phyloP scores from a whole-genome alignment of 2,888 invertebrate species.

The Lasius fuliginosus region DNA sequence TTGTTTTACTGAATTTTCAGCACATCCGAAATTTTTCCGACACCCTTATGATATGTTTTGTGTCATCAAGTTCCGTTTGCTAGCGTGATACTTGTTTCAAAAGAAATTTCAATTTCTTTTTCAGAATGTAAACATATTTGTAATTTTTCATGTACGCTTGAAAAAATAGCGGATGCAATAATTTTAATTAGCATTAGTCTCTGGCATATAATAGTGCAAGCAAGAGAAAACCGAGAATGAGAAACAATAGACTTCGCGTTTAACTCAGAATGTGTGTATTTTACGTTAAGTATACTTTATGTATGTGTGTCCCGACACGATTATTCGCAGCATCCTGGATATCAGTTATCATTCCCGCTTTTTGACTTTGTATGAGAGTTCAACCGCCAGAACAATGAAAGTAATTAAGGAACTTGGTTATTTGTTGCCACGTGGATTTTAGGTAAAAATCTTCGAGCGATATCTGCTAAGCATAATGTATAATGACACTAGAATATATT shows the following conservation, averaged over 20 bases:
- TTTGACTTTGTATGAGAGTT: conserved; percentile 81
- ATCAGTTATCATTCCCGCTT: conserved; percentile 31
- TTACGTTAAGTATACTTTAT: conserved; percentile 39
- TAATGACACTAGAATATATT: conserved; percentile 79
- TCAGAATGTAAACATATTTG: conserved; percentile 17
- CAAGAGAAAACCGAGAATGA: conserved; percentile 5
- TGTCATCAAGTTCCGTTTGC: neutral
- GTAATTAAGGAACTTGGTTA: conserved; percentile 84
- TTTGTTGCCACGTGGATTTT: conserved; percentile 83
- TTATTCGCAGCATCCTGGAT: conserved; percentile 23
- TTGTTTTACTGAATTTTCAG: neutral
- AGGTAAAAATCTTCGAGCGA: conserved; percentile 81
- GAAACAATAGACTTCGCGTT: conserved; percentile 24
- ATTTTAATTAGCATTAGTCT: conserved; percentile 22
- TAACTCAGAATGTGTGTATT: neutral
- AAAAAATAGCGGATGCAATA: neutral
- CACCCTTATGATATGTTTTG: neutral
- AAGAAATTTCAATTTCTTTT: conserved; percentile 2
- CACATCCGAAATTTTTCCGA: conserved; percentile 31
- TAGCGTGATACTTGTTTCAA: neutral
- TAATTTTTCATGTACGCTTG: neutral
- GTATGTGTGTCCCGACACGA: neutral
- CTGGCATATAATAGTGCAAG: neutral
- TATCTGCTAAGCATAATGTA: conserved; percentile 82
- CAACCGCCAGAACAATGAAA: conserved; percentile 84